These are phyloP conservation scores for Eciton burchellii DNA, from an alignment of 1,140 invertebrate species.

Conservation along the genomic window DNA sequence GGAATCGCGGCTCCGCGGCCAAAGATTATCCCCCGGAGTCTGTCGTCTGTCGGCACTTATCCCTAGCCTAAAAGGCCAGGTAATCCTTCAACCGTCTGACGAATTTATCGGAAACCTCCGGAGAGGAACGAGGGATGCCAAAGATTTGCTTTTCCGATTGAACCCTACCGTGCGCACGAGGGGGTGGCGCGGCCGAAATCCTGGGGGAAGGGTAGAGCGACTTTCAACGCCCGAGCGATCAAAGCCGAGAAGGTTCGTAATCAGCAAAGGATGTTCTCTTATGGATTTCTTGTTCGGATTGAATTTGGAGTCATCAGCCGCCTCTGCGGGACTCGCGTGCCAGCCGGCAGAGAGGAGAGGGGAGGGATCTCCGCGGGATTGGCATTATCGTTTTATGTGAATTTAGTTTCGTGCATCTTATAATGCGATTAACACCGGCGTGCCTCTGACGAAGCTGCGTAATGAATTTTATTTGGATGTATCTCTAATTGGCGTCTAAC, in stretches of 20 bases:
- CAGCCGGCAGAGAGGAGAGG: slow-evolving; percentile 67
- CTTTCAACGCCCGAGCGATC: slow-evolving; percentile 83
- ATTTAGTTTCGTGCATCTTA: slow-evolving; percentile 1
- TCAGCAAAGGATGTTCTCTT: slow-evolving; percentile 83
- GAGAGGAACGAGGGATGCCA: slow-evolving; percentile 65
- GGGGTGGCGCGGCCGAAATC: slow-evolving; percentile 20
- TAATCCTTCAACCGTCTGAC: slow-evolving; percentile 75
- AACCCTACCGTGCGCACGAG: slow-evolving; percentile 70
- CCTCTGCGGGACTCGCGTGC: slow-evolving; percentile 74
- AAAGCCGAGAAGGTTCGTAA: slow-evolving; percentile 80
- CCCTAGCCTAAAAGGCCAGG: slow-evolving; percentile 70
- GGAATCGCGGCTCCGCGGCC: slow-evolving; percentile 67
- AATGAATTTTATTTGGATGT: not conserved
- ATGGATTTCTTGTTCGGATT: slow-evolving; percentile 85
- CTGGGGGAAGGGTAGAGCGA: slow-evolving; percentile 73
- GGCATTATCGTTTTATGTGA: slow-evolving; percentile 57
- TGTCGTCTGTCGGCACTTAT: slow-evolving; percentile 72
- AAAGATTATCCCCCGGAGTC: slow-evolving; percentile 70
- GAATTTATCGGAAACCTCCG: slow-evolving; percentile 79
- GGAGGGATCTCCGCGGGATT: slow-evolving; percentile 53
- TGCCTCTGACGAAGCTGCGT: not conserved
- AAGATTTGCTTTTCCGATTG: slow-evolving; percentile 85
- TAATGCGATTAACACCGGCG: not conserved
- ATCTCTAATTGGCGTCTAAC: not conserved
- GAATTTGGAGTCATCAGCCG: slow-evolving; percentile 80